Base-by-base conservation (phyloP, 2,888 invertebrate genomes). In the Dichetophora obliterata region DNA sequence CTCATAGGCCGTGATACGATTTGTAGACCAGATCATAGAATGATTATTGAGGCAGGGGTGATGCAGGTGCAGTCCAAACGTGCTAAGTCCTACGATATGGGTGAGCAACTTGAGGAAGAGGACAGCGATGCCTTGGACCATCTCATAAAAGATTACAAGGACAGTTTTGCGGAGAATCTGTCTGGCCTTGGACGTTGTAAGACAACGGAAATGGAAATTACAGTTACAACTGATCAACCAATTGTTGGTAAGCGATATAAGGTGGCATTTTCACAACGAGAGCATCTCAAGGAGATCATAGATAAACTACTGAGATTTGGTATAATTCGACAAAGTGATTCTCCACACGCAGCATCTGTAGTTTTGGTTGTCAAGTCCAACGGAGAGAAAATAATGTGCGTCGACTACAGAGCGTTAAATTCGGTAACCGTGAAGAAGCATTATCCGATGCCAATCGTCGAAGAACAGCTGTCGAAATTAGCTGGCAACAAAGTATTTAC, bases 381-480 rank as follows among this genome's bases (percentile, higher is more conserved):
- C 22, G 77, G 75, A 22, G 79, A 78, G 73, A 66, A 63, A 2
- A 73, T 79, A 34, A 76, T 80, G 70, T 80, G 80, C 48, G 75
- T 79, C 0, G 80, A 81, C 69, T 80, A 76, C 54, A 54, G 79
- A 5, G 3, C 31, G 5, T 31, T 31, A 5, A 31, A 31, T 31
- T 31, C 31, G 31, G 31, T 31, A 5, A 0, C 73, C 75, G 74
- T 79, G 1, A 80, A 80, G 27, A 79, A 81, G 63, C 77, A 79
- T 9, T 80, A 73, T 43, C 61, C 76, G 16, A 81, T 81, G 82
- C 80, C 79, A 24, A 27, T 80, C 5, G 76, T 81, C 0, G 80
- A 81, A 57, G 81, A 79, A 43, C 80, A 80, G 14, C 63, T 82
- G 4, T 77, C 77, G 9, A 63, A 57, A 24, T 48, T 88, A 24